Conservation (phyloP, 2,113 vertebrate species). For the Epinephelus cyanopodus region DNA sequence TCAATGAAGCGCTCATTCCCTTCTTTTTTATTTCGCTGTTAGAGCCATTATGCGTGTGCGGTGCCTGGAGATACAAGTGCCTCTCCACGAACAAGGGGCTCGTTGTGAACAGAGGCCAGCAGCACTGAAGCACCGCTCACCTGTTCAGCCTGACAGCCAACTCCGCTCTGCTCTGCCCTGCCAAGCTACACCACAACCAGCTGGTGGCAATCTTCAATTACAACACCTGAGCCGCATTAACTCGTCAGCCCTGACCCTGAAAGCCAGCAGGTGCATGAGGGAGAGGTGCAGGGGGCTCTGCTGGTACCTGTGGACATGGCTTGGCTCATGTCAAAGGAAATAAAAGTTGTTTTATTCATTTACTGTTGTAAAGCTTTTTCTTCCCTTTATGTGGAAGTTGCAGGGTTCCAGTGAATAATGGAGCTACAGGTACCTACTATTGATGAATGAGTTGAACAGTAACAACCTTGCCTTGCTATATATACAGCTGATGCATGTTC, state of each 20-base stretch:
- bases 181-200: slow-evolving; percentile 75
- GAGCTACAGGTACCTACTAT: background rate
- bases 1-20: slow-evolving; percentile 57
- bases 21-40: slow-evolving; percentile 52
- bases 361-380: background rate
- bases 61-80: slow-evolving; percentile 65
- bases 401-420: background rate
- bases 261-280: slow-evolving; percentile 61
- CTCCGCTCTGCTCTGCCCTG: slow-evolving; percentile 54
- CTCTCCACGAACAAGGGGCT: slow-evolving; percentile 71
- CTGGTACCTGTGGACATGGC: slow-evolving; percentile 22
- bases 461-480: background rate
- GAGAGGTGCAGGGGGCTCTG: slow-evolving; percentile 14
- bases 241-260: slow-evolving; percentile 50
- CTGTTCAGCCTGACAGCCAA: slow-evolving; percentile 70
- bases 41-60: slow-evolving; percentile 45
- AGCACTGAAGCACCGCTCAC: slow-evolving; percentile 67
- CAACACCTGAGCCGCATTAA: slow-evolving; percentile 78
- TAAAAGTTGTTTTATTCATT: slow-evolving; percentile 43
- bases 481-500: slow-evolving; percentile 12
- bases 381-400: background rate
- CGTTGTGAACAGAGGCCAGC: slow-evolving; percentile 68
- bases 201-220: slow-evolving; percentile 78
- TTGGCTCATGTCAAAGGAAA: slow-evolving; percentile 38
- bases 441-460: background rate